Evolutionary conservation across 2,797 vertebrate species (phyloP).

Genomic region (Bucorvus abyssinicus): DNA sequence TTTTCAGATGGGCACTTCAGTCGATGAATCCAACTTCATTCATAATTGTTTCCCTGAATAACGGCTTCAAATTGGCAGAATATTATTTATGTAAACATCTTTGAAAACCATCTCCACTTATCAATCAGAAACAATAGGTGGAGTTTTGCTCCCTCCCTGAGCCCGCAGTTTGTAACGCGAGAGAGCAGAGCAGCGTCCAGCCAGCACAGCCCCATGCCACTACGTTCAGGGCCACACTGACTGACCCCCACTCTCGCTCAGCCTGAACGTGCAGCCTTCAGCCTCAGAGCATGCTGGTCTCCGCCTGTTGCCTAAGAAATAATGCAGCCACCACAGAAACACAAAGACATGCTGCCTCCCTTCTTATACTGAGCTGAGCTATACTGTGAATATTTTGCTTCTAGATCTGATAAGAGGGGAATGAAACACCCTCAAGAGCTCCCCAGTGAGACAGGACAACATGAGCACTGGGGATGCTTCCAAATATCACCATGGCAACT

Average conservation of each 20-base stretch:
- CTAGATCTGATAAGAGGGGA: neutral
- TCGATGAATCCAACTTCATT: neutral
- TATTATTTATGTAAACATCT: neutral
- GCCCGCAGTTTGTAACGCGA: neutral
- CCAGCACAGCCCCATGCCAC: neutral
- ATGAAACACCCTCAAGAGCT: neutral
- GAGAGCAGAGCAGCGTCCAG: neutral
- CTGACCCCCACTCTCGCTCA: neutral
- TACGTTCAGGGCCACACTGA: accelerated
- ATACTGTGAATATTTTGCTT: neutral
- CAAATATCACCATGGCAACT: neutral
- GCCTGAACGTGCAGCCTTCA: accelerated
- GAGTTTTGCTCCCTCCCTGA: neutral
- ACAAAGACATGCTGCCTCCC: accelerated
- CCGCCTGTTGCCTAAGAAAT: neutral
- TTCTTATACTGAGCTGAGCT: neutral
- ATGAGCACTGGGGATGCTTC: neutral
- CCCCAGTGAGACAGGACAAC: neutral
- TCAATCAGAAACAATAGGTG: neutral
- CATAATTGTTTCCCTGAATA: neutral
- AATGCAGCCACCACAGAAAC: neutral
- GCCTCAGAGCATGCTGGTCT: neutral
- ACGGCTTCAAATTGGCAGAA: neutral
- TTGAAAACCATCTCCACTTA: neutral
- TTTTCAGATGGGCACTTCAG: neutral